These are phyloP conservation scores for Leptestheria dahalacensis DNA, from an alignment of 1,140 invertebrate species.

Conservation along the genomic window DNA sequence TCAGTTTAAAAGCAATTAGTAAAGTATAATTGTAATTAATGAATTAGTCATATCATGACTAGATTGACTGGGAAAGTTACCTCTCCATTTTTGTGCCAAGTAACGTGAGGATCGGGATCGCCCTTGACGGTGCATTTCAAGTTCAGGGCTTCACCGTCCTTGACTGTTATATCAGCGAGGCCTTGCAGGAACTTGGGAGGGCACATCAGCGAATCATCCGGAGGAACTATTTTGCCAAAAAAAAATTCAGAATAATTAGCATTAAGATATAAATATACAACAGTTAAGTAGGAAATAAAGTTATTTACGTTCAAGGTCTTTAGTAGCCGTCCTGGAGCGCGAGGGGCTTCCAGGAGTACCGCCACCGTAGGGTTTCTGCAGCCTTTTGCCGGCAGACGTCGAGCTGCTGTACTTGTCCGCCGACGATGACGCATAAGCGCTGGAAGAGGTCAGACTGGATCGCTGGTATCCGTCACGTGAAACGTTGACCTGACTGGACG, in stretches of 20 bases:
- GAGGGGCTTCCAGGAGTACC: slow-evolving; percentile 54
- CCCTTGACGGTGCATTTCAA: slow-evolving; percentile 64
- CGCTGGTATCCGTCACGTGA: not conserved
- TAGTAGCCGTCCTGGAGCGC: slow-evolving; percentile 72
- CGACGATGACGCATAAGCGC: slow-evolving; percentile 1
- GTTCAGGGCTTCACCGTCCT: slow-evolving; percentile 64
- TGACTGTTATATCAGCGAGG: slow-evolving; percentile 48
- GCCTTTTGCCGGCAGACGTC: slow-evolving; percentile 31
- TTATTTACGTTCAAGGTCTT: slow-evolving; percentile 71
- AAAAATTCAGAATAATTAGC: not conserved
- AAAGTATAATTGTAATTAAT: not conserved
- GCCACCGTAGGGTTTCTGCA: slow-evolving; percentile 58
- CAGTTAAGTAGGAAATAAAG: not conserved
- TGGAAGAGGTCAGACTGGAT: not conserved
- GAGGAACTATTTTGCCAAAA: slow-evolving; percentile 41
- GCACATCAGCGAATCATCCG: slow-evolving; percentile 67
- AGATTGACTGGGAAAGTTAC: slow-evolving; percentile 28
- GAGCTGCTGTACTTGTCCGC: slow-evolving; percentile 1
- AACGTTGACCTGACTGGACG: slow-evolving; percentile 19
- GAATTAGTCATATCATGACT: no score
- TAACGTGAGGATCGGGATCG: slow-evolving; percentile 78
- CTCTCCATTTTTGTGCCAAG: slow-evolving; percentile 69
- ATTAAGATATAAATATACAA: not conserved
- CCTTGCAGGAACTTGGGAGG: slow-evolving; percentile 62
- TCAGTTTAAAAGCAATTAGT: not conserved